phyloP scores from a whole-genome alignment of 2,888 invertebrate genomes.

The Drosophila borealis region DNA sequence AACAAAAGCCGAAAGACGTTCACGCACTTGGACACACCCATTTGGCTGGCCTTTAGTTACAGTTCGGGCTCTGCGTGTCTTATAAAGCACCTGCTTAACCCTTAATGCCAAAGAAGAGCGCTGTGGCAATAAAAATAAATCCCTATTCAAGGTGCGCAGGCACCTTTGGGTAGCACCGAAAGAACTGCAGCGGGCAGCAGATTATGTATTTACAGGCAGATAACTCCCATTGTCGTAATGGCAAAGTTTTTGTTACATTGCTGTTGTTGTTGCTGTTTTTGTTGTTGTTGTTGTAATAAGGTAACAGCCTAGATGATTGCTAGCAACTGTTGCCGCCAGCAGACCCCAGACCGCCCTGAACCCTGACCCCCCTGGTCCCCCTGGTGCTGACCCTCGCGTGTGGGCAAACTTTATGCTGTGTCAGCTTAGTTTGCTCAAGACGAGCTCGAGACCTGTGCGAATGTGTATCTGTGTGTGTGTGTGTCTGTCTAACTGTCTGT shows the following conservation, averaged over 20 bases:
- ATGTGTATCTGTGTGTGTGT: neutral
- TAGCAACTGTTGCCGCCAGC: constrained; percentile 69
- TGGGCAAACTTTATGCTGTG: constrained; percentile 64
- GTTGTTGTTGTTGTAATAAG: constrained; percentile 60
- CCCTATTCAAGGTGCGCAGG: constrained; percentile 67
- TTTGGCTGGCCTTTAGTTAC: constrained; percentile 63
- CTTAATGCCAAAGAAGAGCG: constrained; percentile 58
- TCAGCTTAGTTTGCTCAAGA: constrained; percentile 67
- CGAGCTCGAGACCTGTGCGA: constrained; percentile 23
- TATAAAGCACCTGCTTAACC: constrained; percentile 80
- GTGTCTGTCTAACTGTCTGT: constrained; percentile 9
- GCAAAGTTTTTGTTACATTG: constrained; percentile 55
- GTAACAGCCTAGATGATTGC: constrained; percentile 77
- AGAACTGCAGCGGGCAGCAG: constrained; percentile 56
- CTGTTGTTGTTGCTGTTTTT: constrained; percentile 44
- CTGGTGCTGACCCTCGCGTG: constrained; percentile 11
- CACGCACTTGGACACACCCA: constrained; percentile 34
- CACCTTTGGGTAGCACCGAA: constrained; percentile 8
- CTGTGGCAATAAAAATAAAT: constrained; percentile 76
- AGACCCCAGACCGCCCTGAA: too few species aligned
- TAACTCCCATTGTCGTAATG: constrained; percentile 73
- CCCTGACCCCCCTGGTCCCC: neutral
- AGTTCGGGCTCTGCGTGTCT: constrained; percentile 58
- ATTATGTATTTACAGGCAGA: constrained; percentile 79
- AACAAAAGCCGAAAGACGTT: constrained; percentile 23